These are phyloP conservation scores for Tokudaia tokunoshimensis DNA, from an alignment of 2,797 vertebrate species.

Conservation along the genomic window DNA sequence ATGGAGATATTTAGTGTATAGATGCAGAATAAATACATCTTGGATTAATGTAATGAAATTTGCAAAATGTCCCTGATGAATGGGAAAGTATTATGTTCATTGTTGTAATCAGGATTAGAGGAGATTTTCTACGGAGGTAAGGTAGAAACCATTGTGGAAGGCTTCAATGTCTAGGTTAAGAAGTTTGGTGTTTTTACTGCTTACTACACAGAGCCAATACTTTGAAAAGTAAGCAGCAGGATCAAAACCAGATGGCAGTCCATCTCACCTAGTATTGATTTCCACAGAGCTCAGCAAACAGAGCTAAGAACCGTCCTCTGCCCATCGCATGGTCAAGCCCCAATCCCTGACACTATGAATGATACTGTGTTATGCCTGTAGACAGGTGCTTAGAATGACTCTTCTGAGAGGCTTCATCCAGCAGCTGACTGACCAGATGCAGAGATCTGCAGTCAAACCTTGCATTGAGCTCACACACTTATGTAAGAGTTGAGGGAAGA, in stretches of 20 bases:
- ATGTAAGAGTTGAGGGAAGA: background rate
- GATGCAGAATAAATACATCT: background rate
- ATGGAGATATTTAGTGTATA: background rate
- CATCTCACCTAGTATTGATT: background rate
- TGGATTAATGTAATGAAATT: slow-evolving; percentile 12
- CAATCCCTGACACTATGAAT: background rate
- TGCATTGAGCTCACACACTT: background rate
- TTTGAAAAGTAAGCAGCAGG: background rate
- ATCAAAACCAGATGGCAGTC: background rate
- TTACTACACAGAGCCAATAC: background rate
- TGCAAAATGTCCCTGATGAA: background rate
- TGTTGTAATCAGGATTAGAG: background rate
- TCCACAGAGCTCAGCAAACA: background rate
- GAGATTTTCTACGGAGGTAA: background rate
- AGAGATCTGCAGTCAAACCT: background rate
- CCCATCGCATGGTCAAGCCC: background rate
- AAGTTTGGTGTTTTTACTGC: background rate
- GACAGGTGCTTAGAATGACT: background rate
- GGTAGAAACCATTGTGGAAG: background rate
- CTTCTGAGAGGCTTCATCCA: background rate
- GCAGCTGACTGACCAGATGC: background rate
- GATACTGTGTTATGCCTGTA: background rate
- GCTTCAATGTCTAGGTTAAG: slow-evolving; percentile 3
- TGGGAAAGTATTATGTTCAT: background rate
- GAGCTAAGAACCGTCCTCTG: background rate